Base-by-base conservation (phyloP, 64 coral and sea anemone species). In the Pocillopora damicornis region DNA sequence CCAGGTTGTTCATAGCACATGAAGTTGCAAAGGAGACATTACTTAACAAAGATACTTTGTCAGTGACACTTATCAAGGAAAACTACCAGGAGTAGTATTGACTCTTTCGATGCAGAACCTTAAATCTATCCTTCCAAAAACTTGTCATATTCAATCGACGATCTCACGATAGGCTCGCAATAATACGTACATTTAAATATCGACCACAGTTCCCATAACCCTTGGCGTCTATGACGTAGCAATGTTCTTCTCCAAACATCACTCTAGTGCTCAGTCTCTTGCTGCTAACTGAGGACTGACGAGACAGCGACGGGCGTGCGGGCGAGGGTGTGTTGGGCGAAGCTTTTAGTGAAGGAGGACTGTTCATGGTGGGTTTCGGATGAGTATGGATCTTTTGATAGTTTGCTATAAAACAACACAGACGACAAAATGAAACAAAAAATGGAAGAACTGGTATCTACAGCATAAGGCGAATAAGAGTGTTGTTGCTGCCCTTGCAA, bases 151-250 rank as follows among this genome's bases (percentile, higher is more conserved):
- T 51, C 42, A 51, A 51, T 51, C 3, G 42, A 51, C 0, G 7
- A 51, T 7, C 42, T 7, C 42, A 71, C 67, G 23, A n/a, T 18
- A 18, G 22, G 64, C 17, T 18, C 17, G 61, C 16, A 1, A 67
- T 22, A 71, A 79, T 51, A 93, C 94, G 81, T 79, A 99, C 97
- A 77, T 99, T 99, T 15, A 99, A 91, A 75, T 92, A 99, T 38
- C 97, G 88, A 11, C 97, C 97, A 90, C 97, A 99, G 90, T 99
- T 99, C 18, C 97, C 97, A 92, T 95, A 99, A 30, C 93, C 93
- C 69, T 98, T 98, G 30, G 97, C 97, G 22, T 99, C 97, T 64
- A 99, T 95, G 9, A 99, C 97, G 78, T 99, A 99, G 37, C 97
- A 99, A 38, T 99, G 97, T 75, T 99, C 97, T 78, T 99, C 97